phyloP scores from a whole-genome alignment of 2,888 invertebrate species.

The Xiphydria camelus region DNA sequence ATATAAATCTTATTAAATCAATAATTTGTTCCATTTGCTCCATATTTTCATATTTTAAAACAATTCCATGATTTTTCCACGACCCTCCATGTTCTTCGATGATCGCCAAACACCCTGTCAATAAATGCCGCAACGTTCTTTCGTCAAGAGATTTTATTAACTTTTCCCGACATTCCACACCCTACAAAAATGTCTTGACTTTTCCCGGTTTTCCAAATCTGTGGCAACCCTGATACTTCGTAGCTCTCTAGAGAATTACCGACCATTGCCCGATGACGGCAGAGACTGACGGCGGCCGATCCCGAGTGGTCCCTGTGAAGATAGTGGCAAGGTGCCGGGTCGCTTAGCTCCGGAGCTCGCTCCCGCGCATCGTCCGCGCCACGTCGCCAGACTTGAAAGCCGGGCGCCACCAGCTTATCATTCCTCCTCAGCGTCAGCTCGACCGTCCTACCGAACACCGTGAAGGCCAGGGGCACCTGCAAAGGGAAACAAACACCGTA shows the following conservation, averaged over 20 bases:
- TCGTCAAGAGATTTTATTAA: conserved; percentile 3
- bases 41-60: too few relatives aligned
- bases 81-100: too few relatives aligned
- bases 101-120: too few relatives aligned
- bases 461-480: conserved; percentile 45
- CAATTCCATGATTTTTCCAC: too few relatives aligned
- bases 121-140: too few relatives aligned
- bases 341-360: conserved; percentile 35
- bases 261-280: conserved; percentile 67
- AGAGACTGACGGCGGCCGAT: conserved; percentile 71
- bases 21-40: too few relatives aligned
- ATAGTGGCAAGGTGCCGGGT: conserved; percentile 65
- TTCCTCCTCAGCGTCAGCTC: conserved; percentile 68
- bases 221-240: conserved; percentile 2
- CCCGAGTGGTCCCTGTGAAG: conserved; percentile 63
- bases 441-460: conserved; percentile 56
- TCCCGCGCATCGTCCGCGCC: conserved; percentile 51
- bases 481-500: conserved; percentile 6
- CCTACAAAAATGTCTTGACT: conserved; percentile 1
- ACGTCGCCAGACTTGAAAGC: conserved; percentile 66
- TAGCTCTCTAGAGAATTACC: conserved; percentile 40
- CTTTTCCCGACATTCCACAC: background rate
- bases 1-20: too few relatives aligned
- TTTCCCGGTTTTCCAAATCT: too few relatives aligned
- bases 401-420: conserved; percentile 63